These are phyloP conservation scores for Pycnomerus fuliginosus DNA, from an alignment of 2,888 invertebrate genomes.

Conservation along the genomic window DNA sequence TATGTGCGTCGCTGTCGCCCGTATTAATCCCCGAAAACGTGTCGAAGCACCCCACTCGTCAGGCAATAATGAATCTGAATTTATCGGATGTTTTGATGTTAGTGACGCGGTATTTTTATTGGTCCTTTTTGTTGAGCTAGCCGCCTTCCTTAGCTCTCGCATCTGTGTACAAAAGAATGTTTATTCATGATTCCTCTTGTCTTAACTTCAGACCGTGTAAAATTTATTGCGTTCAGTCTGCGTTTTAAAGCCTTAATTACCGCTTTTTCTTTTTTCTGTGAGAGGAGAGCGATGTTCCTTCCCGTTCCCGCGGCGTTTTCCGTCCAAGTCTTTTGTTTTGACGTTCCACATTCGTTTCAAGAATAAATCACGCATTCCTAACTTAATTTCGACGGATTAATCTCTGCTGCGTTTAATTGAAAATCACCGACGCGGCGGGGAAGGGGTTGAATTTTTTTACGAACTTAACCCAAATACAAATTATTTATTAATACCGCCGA, in stretches of 20 bases:
- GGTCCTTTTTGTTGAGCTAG: constrained; percentile 24
- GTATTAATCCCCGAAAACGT: constrained; percentile 17
- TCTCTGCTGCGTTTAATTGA: constrained; percentile 54
- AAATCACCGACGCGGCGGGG: not conserved
- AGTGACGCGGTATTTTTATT: constrained; percentile 30
- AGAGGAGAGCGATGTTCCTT: not conserved
- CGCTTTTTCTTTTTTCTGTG: constrained; percentile 18
- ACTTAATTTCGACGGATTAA: constrained; percentile 70
- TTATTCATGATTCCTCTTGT: constrained; percentile 28
- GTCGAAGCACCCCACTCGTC: constrained; percentile 11
- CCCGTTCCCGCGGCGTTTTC: constrained; percentile 5
- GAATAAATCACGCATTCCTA: constrained; percentile 19
- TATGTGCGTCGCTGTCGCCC: no score
- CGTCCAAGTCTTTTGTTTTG: constrained; percentile 15
- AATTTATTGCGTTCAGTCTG: constrained; percentile 28
- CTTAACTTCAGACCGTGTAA: constrained; percentile 28
- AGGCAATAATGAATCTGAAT: constrained; percentile 27
- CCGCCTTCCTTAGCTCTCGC: constrained; percentile 26
- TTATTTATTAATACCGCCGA: constrained; percentile 12
- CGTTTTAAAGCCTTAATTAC: constrained; percentile 32
- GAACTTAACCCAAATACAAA: constrained; percentile 13
- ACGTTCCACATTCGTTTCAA: constrained; percentile 17
- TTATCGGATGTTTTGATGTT: constrained; percentile 29
- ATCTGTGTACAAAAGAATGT: constrained; percentile 29
- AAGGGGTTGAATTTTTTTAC: constrained; percentile 2